A percentile compares a stretch with the other conserved stretches of the same genome.
Conservation (phyloP, 2,113 vertebrate genomes). For the Pelodiscus sinensis region DNA sequence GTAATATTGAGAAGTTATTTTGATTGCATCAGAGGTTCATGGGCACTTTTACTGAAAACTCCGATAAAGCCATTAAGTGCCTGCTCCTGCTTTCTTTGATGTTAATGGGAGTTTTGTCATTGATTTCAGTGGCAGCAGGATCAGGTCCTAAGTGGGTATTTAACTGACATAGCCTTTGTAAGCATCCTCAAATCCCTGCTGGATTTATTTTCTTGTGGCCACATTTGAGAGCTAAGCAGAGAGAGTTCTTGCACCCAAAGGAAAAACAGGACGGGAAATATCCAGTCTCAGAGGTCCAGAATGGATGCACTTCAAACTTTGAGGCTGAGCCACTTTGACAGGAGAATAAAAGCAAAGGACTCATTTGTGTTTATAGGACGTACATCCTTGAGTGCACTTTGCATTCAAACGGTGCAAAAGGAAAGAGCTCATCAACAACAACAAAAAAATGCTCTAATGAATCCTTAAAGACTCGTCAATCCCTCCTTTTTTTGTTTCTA, state of each 20-base stretch:
- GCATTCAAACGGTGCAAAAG: background rate
- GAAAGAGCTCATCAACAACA: constrained; percentile 21
- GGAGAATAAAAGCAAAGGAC: background rate
- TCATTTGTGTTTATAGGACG: background rate
- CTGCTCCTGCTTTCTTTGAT: constrained; percentile 5
- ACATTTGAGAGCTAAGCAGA: background rate
- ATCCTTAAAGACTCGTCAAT: constrained; percentile 13
- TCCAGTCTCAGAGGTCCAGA: background rate
- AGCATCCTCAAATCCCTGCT: background rate
- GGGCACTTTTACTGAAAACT: background rate
- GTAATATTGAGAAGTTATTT: background rate
- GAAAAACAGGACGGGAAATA: background rate
- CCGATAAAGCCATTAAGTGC: background rate
- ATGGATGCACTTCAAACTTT: background rate
- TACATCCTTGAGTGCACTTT: background rate
- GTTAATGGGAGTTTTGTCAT: background rate
- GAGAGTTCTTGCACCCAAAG: background rate
- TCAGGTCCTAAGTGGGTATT: background rate
- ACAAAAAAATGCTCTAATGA: constrained; percentile 39
- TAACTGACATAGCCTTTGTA: background rate
- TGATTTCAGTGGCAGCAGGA: background rate
- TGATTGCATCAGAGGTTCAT: background rate
- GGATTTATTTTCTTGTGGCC: constrained; percentile 17
- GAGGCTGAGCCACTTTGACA: background rate
- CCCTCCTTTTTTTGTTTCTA: background rate